Base-by-base conservation (phyloP, 2,888 invertebrate species). In the Catocala fraxini region DNA sequence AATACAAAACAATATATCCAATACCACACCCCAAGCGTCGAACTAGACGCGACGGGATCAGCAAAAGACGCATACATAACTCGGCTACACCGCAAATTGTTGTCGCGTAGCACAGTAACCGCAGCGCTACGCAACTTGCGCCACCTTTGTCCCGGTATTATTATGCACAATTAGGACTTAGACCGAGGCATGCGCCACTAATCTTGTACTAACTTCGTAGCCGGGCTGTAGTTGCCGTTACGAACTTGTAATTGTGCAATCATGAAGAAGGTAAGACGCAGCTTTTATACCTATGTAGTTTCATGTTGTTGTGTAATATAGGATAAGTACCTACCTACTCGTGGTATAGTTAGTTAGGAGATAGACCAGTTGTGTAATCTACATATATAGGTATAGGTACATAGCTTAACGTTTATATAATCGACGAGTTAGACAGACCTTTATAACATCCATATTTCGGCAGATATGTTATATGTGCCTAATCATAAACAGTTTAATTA, bases 81-180 rank as follows among this genome's bases (percentile, higher is more conserved):
- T 87, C 79, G 70, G 75, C 81, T 70, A 73, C 69, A 72, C 90
- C 89, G 79, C 91, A 89, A 91, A 92, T 91, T 88, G 89, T 91
- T 91, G 79, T 74, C 80, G 83, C 73, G 84, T 86, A 54, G 58
- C 10, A 83, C 81, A 74, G 80, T 63, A 77, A 85, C 89, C 89
- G 77, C 89, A 84, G 46, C 46, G 70, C 65, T 79, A 79, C 82
- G 82, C 82, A 86, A 87, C 80, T 84, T 83, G 80, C 77, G 63
- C 75, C 60, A 82, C 87, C 88, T 89, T 87, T 88, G 88, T 86
- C 82, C 82, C 75, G 80, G 72, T 86, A 79, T 91, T 91, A 92
- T 90, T 92, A 90, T 89, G 89, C 80, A 82, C 89, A 90, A 92
- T 92, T 92, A 92, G 85, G 84, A 85, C 87, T 86, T 83, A 86